Evolutionary conservation across 2,113 vertebrate species (phyloP), one percentile per base, ranked within the genome.

Genomic region (Pluvianellus socialis): DNA sequence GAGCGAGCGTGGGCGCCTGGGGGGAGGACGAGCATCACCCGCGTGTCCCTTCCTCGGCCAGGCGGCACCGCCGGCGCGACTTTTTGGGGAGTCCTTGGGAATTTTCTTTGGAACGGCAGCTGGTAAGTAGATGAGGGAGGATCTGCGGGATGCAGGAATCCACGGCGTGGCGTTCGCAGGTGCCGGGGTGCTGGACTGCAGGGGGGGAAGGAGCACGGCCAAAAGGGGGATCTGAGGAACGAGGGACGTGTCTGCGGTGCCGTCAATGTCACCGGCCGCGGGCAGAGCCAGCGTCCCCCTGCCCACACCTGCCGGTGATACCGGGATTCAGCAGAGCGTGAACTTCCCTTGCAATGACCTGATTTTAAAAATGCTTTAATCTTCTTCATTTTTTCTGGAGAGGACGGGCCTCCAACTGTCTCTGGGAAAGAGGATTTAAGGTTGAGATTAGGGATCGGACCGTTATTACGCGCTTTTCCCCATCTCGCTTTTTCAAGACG

Each of bases 111-210:
- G 18, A 3, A 2, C 15, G 6, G 59, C 1, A 1, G 2, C 44
- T 5, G 67, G 62, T 24, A 22, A 72, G 86, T 2, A 3, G 61
- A 6, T 8, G 87, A 75, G 80, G 90, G 38, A 6, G 72, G 49
- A 4, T 1, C 32, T 50, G 56, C 28, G 27, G 91, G 35, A 1
- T 8, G 21, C 22, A 6, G 80, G 18, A n/a, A 8, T 0, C 0
- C 44, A 0, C 4, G 0, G 7, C 14, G 15, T 3, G 45, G 16
- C 13, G 0, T 26, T 5, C 9, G 0, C 1, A 8, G 90, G 47
- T 35, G 1, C 1, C 2, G 72, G 58, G 52, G 15, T 6, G 4
- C 30, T 22, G 0, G 2, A 0, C 24, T 4, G 0, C 12, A 38
- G 2, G 42, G 2, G 3, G 72, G 81, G 63, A 23, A 20, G 65